Evolutionary conservation across 2,797 vertebrate genomes (phyloP).

Genomic region (Sciaenops ocellatus): DNA sequence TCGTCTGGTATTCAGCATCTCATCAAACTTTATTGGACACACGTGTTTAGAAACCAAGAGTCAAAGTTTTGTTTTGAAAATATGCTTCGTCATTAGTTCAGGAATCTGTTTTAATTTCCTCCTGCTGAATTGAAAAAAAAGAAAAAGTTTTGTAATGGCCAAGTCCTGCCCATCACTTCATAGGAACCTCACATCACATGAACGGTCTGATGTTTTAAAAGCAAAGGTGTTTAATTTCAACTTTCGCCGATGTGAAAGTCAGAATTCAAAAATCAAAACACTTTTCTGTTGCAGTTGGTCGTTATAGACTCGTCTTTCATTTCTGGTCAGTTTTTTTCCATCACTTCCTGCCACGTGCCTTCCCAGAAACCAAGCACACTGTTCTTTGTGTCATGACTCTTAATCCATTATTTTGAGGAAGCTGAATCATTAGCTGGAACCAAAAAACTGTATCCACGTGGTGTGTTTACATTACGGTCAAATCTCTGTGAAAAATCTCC

Average conservation of each 20-base stretch:
- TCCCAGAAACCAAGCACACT: conserved; percentile 13
- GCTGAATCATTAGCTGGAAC: conserved; percentile 28
- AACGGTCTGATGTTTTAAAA: neutral
- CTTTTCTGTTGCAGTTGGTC: neutral
- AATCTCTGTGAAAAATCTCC: neutral
- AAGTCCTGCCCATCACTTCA: neutral
- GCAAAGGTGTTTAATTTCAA: neutral
- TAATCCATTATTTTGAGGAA: conserved; percentile 4
- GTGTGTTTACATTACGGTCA: neutral
- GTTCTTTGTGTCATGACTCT: conserved; percentile 30
- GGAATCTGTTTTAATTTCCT: neutral
- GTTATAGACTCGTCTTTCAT: neutral
- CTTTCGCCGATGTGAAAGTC: neutral
- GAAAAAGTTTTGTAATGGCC: neutral
- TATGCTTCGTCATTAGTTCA: conserved; percentile 17
- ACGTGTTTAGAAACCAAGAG: conserved; percentile 52
- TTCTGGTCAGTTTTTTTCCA: neutral
- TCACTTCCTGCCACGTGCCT: conserved; percentile 11
- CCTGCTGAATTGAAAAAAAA: neutral
- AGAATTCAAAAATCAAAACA: neutral
- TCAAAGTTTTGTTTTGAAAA: conserved; percentile 20
- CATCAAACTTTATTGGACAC: conserved; percentile 55
- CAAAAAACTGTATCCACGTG: neutral
- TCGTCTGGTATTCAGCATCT: conserved; percentile 41
- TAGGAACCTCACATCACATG: neutral